Evolutionary conservation across 1,140 invertebrate genomes (phyloP).

Genomic region (Apis florea): DNA sequence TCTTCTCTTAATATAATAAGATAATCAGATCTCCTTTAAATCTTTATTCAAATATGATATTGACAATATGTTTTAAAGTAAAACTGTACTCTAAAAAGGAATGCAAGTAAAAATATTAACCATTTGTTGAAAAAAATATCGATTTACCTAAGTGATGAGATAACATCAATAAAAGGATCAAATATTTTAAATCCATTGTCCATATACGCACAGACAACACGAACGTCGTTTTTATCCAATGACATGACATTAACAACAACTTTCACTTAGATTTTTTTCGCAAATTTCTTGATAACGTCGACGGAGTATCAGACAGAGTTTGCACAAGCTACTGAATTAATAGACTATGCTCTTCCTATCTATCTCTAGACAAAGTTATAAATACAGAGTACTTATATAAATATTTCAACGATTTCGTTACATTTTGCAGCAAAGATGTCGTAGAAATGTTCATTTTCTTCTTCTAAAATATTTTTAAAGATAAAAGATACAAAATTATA

Average conservation of each 20-base stretch:
- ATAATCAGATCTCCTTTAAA: no score
- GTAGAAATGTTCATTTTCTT: not conserved
- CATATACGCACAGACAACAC: not conserved
- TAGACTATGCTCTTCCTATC: not conserved
- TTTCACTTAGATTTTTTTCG: conserved; percentile 40
- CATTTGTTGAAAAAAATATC: not conserved
- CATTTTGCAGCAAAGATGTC: not conserved
- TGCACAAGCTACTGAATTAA: conserved; percentile 14
- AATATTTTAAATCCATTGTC: conserved; percentile 23
- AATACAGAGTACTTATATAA: not conserved
- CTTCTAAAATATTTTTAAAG: no score
- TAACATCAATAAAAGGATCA: not conserved
- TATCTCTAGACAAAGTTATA: not conserved
- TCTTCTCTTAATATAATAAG: no score
- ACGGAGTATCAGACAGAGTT: conserved; percentile 27
- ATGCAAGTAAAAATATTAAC: not conserved
- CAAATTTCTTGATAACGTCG: conserved; percentile 35
- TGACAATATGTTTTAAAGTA: no score
- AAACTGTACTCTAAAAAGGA: no score
- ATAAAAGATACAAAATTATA: no score
- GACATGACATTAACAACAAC: conserved; percentile 44
- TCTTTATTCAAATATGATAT: no score
- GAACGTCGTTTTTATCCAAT: conserved; percentile 8
- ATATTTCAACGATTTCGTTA: not conserved
- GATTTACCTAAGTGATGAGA: conserved; percentile 39